Evolutionary conservation across 2,113 vertebrate species (phyloP).

Genomic region (Tylochromis polylepis): DNA sequence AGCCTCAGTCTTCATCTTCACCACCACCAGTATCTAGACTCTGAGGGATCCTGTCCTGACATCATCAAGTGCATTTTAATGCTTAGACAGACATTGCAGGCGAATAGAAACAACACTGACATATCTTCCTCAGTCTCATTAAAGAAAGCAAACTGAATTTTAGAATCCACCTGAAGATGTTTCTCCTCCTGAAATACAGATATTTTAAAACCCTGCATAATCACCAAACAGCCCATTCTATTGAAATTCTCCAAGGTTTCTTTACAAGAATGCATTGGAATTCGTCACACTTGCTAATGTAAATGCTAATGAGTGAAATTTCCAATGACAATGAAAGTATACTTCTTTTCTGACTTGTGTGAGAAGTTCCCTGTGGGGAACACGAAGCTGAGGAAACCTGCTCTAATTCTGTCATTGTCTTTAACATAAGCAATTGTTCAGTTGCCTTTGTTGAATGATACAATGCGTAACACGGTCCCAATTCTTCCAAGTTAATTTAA

Average conservation of each 20-base stretch:
- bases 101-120: neutral
- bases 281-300: no score
- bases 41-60: neutral
- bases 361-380: slow-evolving; percentile 63
- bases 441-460: slow-evolving; percentile 69
- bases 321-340: slow-evolving; percentile 71
- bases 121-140: neutral
- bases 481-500: slow-evolving; percentile 35
- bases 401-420: slow-evolving; percentile 80
- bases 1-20: neutral
- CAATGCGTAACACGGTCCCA: slow-evolving; percentile 51
- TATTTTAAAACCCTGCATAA: slow-evolving; percentile 30
- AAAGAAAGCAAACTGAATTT: neutral
- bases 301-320: slow-evolving; percentile 72
- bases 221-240: slow-evolving; percentile 24
- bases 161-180: neutral
- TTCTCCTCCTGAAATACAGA: neutral
- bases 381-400: slow-evolving; percentile 61
- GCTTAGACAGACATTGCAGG: neutral
- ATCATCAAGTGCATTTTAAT: neutral
- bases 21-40: neutral
- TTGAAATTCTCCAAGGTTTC: slow-evolving; percentile 31
- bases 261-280: slow-evolving; percentile 25
- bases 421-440: slow-evolving; percentile 70
- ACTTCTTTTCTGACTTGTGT: slow-evolving; percentile 63